Evolutionary conservation across 2,888 invertebrate genomes (phyloP).

Genomic region (Timema cristinae): DNA sequence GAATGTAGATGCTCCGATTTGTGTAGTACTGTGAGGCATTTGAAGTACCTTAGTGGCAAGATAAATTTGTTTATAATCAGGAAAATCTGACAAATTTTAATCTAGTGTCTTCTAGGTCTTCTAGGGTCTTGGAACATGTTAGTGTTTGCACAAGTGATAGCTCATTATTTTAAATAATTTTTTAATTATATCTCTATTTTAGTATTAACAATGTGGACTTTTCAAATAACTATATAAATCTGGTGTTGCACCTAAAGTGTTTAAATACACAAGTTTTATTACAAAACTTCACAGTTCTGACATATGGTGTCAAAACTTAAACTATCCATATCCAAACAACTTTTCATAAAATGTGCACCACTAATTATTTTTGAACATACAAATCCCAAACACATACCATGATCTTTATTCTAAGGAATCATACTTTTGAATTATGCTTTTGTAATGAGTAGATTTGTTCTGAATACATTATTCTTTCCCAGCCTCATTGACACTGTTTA

Average conservation of each 20-base stretch:
- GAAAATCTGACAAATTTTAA: neutral
- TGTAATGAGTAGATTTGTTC: neutral
- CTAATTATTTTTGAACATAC: neutral
- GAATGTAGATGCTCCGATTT: neutral
- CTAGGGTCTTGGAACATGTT: no score
- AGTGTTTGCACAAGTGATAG: neutral
- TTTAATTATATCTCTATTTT: no score
- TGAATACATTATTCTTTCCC: no score
- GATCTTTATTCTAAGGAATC: neutral
- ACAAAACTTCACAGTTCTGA: no score
- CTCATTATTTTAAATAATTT: neutral
- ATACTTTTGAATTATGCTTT: neutral
- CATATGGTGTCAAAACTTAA: no score
- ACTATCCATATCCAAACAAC: neutral
- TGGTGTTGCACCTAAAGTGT: no score
- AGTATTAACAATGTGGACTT: no score
- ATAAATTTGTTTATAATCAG: neutral
- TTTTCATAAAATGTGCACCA: neutral
- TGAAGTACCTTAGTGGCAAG: neutral
- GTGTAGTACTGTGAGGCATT: neutral
- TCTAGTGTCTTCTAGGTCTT: neutral
- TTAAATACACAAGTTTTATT: no score
- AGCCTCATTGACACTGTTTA: no score
- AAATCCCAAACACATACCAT: neutral
- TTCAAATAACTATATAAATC: no score